Conservation (phyloP, 1,140 invertebrate genomes). For the Ceratina calcarata region DNA sequence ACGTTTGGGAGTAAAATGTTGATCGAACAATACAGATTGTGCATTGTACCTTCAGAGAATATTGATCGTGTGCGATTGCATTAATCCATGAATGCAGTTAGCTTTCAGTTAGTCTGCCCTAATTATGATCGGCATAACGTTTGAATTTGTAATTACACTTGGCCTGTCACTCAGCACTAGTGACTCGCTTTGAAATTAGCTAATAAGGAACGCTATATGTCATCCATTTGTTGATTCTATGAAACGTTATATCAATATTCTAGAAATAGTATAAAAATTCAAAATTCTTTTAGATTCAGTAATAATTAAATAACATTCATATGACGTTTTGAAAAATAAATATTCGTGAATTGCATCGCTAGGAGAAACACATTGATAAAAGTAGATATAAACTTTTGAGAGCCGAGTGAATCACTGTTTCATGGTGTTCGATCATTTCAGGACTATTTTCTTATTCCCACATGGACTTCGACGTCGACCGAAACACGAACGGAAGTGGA, state of each 20-base stretch:
- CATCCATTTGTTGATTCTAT: conserved; percentile 4
- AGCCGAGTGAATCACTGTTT: background rate
- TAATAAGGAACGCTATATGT: conserved; percentile 36
- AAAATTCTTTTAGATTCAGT: background rate
- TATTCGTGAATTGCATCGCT: background rate
- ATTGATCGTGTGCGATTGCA: conserved; percentile 6
- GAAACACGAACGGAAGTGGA: conserved; percentile 83
- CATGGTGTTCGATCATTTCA: conserved; percentile 57
- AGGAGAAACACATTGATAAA: background rate
- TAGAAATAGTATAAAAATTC: background rate
- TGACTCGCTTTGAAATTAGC: conserved; percentile 12
- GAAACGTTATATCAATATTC: background rate
- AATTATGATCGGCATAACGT: conserved; percentile 40
- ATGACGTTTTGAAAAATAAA: no score
- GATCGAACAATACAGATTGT: background rate
- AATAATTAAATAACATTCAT: background rate
- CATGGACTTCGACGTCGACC: conserved; percentile 82
- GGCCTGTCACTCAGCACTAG: conserved; percentile 36
- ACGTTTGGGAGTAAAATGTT: background rate
- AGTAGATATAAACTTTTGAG: background rate
- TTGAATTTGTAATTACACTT: conserved; percentile 38
- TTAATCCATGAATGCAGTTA: conserved; percentile 25
- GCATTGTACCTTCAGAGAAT: background rate
- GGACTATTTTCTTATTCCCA: conserved; percentile 82
- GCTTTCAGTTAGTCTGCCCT: conserved; percentile 49